Evolutionary conservation across 2,113 vertebrate species (phyloP).

Genomic region (Leptosomus discolor): DNA sequence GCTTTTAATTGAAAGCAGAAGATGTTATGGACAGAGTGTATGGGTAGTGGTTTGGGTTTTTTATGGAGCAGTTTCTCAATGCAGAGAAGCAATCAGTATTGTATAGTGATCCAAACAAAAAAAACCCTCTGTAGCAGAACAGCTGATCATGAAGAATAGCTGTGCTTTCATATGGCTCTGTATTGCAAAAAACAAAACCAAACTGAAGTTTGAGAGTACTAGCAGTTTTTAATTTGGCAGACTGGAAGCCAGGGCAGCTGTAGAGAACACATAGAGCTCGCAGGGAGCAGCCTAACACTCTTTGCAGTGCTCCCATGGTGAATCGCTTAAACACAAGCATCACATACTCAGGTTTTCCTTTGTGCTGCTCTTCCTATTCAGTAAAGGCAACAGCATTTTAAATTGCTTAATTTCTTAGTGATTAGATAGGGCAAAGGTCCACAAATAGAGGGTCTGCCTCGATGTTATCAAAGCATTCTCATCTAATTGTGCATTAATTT

Average conservation of each 20-base stretch:
- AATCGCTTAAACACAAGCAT: background rate
- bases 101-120: background rate
- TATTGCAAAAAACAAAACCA: background rate
- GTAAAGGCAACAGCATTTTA: background rate
- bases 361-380: background rate
- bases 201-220: background rate
- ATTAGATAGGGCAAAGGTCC: background rate
- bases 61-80: background rate
- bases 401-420: background rate
- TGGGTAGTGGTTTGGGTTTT: background rate
- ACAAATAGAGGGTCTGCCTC: background rate
- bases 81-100: background rate
- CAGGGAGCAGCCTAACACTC: background rate
- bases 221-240: background rate
- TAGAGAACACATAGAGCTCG: background rate
- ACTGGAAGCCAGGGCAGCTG: background rate
- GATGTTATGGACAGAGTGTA: background rate
- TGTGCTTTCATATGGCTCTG: background rate
- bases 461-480: background rate
- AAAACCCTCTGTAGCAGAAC: background rate
- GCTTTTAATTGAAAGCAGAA: constrained; percentile 4
- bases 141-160: background rate
- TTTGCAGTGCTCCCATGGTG: background rate
- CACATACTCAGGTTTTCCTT: background rate
- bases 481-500: background rate